Conservation (phyloP, 1,140 invertebrate species). For the Rhagoletis zephyria region DNA sequence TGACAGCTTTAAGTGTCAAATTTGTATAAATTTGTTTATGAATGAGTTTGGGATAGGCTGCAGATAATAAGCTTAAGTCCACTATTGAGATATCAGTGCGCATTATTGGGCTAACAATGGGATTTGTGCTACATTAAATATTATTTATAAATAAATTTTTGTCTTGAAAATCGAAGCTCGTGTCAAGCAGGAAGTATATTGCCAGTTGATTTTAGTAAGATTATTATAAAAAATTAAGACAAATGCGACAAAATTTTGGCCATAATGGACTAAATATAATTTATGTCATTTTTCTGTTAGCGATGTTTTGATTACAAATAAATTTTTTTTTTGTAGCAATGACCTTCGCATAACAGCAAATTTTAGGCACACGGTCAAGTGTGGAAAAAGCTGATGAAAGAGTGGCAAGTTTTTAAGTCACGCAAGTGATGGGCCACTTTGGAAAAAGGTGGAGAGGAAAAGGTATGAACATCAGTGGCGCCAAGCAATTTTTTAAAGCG, state of each 20-base stretch:
- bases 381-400: slow-evolving; percentile 34
- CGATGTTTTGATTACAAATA: neutral
- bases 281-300: neutral
- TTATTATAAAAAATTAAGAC: too few relatives aligned
- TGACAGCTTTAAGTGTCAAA: slow-evolving; percentile 31
- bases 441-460: neutral
- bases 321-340: neutral
- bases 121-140: neutral
- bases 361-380: neutral
- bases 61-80: neutral
- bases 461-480: neutral
- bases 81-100: neutral
- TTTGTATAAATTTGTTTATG: slow-evolving; percentile 18
- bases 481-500: neutral
- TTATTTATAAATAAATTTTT: neutral
- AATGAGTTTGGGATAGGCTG: neutral
- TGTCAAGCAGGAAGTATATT: slow-evolving; percentile 18
- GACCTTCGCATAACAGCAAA: neutral
- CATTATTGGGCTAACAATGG: neutral
- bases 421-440: neutral
- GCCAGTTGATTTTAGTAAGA: too few relatives aligned
- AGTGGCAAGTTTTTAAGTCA: neutral
- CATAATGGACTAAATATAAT: neutral
- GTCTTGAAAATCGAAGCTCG: neutral
- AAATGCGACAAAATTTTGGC: neutral